Evolutionary conservation across 2,888 invertebrate genomes (phyloP).

Genomic region (Tetrapedia diversipes): DNA sequence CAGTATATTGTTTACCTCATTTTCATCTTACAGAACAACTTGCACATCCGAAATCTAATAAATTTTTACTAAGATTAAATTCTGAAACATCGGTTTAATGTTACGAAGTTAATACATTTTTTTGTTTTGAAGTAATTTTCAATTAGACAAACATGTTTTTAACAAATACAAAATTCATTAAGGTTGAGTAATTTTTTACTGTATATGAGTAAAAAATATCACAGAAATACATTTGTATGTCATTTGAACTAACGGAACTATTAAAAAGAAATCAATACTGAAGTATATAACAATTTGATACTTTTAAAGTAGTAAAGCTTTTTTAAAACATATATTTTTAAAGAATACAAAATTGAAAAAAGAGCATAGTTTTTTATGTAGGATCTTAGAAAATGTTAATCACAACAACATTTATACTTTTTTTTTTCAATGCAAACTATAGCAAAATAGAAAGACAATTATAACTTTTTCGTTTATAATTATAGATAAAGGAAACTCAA

Average conservation of each 20-base stretch:
- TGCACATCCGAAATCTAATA: slow-evolving; percentile 97
- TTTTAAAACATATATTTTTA: slow-evolving; percentile 47
- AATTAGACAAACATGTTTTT: slow-evolving; percentile 19
- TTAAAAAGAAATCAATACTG: slow-evolving; percentile 23
- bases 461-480: slow-evolving; percentile 28
- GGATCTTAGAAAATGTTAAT: slow-evolving; percentile 27
- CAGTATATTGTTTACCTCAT: slow-evolving; percentile 93
- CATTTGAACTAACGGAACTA: slow-evolving; percentile 31
- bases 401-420: slow-evolving; percentile 15
- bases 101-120: slow-evolving; percentile 5
- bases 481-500: slow-evolving; percentile 37
- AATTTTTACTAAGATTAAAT: slow-evolving; percentile 96
- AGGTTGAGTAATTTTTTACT: slow-evolving; percentile 46
- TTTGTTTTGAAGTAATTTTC: slow-evolving; percentile 24
- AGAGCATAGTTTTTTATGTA: slow-evolving; percentile 43
- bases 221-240: slow-evolving; percentile 43
- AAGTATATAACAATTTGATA: slow-evolving; percentile 26
- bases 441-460: slow-evolving; percentile 21
- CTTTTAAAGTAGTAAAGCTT: slow-evolving; percentile 33
- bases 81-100: slow-evolving; percentile 97
- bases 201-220: slow-evolving; percentile 43
- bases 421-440: slow-evolving; percentile 11
- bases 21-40: slow-evolving; percentile 98
- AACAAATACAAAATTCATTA: slow-evolving; percentile 22
- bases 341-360: slow-evolving; percentile 24